Percentiles rank a stretch among this genome's conserved stretches.
These are phyloP conservation scores for Mus musculus DNA, from an alignment of 2,113 vertebrate genomes.

Conservation along the genomic window DNA sequence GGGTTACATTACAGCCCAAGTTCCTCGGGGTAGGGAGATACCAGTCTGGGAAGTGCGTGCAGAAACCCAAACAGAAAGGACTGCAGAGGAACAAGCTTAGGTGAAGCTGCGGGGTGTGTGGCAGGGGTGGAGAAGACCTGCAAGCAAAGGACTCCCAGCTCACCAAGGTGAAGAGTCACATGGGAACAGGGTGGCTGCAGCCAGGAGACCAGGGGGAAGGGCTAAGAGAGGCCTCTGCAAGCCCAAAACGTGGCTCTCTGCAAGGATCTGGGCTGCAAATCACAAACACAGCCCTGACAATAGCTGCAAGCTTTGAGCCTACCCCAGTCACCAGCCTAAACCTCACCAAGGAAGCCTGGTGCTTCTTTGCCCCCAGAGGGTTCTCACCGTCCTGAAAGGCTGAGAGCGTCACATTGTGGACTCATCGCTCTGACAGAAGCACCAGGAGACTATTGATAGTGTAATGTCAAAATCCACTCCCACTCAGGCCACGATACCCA, in stretches of 20 bases:
- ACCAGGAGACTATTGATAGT: too few relatives aligned
- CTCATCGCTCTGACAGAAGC: not conserved
- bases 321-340: not conserved
- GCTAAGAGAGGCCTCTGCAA: not conserved
- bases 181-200: not conserved
- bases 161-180: not conserved
- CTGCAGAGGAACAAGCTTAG: not conserved
- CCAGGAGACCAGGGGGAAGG: not conserved
- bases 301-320: not conserved
- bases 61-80: not conserved
- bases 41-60: not conserved
- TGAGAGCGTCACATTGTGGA: not conserved
- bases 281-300: not conserved
- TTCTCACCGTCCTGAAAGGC: not conserved
- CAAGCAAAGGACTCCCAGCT: not conserved
- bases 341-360: not conserved
- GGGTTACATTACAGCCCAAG: not conserved
- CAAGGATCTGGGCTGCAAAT: not conserved
- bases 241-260: not conserved
- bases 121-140: not conserved
- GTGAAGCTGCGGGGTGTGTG: not conserved
- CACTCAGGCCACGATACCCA: not conserved
- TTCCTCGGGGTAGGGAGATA: too few relatives aligned
- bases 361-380: not conserved
- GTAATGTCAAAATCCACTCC: not conserved